Conservation (phyloP, 2,113 vertebrate genomes). For the Amblyopsis rosae region DNA sequence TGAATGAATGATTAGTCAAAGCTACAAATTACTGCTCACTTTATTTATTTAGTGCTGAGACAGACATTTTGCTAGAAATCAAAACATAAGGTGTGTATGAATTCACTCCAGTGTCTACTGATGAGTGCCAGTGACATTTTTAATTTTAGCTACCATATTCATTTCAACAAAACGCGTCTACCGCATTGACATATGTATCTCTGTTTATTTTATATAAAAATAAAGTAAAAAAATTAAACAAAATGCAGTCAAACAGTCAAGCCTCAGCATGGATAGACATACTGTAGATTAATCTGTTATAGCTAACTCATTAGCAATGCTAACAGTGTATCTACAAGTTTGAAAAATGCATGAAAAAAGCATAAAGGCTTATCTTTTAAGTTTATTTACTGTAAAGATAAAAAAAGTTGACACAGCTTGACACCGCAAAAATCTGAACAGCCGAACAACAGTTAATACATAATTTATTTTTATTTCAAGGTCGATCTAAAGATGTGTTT, state of each 20-base stretch:
- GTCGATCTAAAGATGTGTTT: background rate
- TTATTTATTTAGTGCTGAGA: too few relatives aligned
- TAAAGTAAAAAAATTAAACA: background rate
- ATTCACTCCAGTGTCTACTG: too few relatives aligned
- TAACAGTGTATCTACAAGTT: background rate
- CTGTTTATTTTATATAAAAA: conserved; percentile 1
- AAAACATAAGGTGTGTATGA: too few relatives aligned
- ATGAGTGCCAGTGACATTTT: too few relatives aligned
- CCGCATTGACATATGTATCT: background rate
- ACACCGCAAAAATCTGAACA: background rate
- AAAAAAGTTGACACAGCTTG: background rate
- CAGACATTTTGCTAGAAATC: too few relatives aligned
- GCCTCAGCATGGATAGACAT: too few relatives aligned
- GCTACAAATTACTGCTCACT: too few relatives aligned
- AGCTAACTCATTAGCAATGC: background rate
- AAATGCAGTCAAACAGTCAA: background rate
- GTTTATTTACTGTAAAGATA: too few relatives aligned
- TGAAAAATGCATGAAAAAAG: background rate
- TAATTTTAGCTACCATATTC: too few relatives aligned
- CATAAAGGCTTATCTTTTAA: background rate
- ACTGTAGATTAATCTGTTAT: background rate
- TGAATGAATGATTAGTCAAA: too few relatives aligned
- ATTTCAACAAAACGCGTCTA: background rate
- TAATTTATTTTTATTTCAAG: background rate
- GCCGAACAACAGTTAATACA: background rate